phyloP scores from a whole-genome alignment of 1,140 invertebrate species.

The Mamestra configurata region DNA sequence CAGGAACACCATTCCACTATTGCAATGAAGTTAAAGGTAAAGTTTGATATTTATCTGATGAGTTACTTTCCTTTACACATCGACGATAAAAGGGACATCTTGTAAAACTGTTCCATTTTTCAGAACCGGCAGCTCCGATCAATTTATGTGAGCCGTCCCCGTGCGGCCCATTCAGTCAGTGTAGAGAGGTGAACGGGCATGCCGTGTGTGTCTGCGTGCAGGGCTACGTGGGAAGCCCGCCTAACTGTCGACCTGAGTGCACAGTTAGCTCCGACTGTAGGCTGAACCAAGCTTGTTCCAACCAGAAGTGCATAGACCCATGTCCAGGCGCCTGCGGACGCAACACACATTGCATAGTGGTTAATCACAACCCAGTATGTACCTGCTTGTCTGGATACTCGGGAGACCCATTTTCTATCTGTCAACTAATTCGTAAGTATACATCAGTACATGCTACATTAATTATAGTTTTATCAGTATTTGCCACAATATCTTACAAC shows the following conservation, averaged over 20 bases:
- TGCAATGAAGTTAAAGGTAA: slow-evolving; percentile 87
- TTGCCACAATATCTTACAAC: not conserved
- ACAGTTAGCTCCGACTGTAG: slow-evolving; percentile 91
- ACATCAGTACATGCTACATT: not conserved
- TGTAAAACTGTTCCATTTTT: slow-evolving; percentile 55
- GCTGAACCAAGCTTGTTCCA: slow-evolving; percentile 90
- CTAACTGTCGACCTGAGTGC: slow-evolving; percentile 92
- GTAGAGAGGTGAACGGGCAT: slow-evolving; percentile 90
- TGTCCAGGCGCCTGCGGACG: slow-evolving; percentile 92
- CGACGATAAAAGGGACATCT: not conserved
- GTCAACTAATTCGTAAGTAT: slow-evolving; percentile 88
- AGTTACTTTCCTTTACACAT: not conserved
- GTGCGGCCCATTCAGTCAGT: slow-evolving; percentile 92
- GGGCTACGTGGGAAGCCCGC: slow-evolving; percentile 92
- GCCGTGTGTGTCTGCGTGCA: slow-evolving; percentile 91
- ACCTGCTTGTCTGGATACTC: slow-evolving; percentile 89
- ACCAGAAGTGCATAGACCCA: slow-evolving; percentile 92
- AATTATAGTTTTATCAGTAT: not conserved
- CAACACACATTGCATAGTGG: slow-evolving; percentile 90
- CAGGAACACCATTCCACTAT: slow-evolving; percentile 93
- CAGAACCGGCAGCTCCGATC: slow-evolving; percentile 67
- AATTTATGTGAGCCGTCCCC: slow-evolving; percentile 89
- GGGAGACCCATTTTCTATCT: slow-evolving; percentile 90
- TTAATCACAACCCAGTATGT: slow-evolving; percentile 91
- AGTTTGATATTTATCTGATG: not conserved